Conservation (phyloP, 2,797 vertebrate genomes). For the Siniperca scherzeri region DNA sequence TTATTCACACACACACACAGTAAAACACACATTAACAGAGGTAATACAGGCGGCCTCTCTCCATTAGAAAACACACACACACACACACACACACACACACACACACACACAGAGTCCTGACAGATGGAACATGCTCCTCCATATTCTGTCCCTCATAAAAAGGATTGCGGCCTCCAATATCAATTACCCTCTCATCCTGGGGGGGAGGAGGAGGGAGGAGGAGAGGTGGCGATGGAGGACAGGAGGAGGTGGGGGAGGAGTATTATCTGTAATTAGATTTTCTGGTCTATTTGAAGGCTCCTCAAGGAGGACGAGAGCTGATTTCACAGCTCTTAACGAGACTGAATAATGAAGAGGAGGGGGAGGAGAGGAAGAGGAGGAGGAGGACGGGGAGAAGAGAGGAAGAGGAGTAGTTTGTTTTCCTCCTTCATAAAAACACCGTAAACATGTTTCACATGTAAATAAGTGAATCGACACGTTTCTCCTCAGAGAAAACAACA, state of each 20-base stretch:
- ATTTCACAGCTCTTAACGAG: slow-evolving; percentile 74
- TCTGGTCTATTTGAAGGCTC: slow-evolving; percentile 74
- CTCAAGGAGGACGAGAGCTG: slow-evolving; percentile 68
- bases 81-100: slow-evolving; percentile 38
- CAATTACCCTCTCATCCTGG: slow-evolving; percentile 82
- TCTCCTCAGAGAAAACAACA: slow-evolving; percentile 18
- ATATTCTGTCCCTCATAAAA: slow-evolving; percentile 84
- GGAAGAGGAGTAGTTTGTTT: not conserved
- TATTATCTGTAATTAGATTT: slow-evolving; percentile 84
- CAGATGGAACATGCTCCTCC: slow-evolving; percentile 82
- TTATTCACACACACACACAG: slow-evolving; percentile 10
- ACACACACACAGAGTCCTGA: slow-evolving; percentile 61
- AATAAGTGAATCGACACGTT: slow-evolving; percentile 32
- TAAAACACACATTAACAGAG: slow-evolving; percentile 35
- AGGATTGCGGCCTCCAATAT: slow-evolving; percentile 81
- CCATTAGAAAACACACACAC: slow-evolving; percentile 55
- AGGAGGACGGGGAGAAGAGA: not conserved
- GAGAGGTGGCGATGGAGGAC: slow-evolving; percentile 9
- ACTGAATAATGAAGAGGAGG: slow-evolving; percentile 49
- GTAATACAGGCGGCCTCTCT: slow-evolving; percentile 26
- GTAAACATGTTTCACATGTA: slow-evolving; percentile 43
- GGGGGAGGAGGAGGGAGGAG: slow-evolving; percentile 9
- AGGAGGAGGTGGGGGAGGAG: not conserved
- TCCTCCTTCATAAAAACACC: slow-evolving; percentile 1
- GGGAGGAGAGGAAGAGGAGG: too few relatives aligned